phyloP scores from a whole-genome alignment of 2,888 invertebrate genomes.

The Tachina lurida region DNA sequence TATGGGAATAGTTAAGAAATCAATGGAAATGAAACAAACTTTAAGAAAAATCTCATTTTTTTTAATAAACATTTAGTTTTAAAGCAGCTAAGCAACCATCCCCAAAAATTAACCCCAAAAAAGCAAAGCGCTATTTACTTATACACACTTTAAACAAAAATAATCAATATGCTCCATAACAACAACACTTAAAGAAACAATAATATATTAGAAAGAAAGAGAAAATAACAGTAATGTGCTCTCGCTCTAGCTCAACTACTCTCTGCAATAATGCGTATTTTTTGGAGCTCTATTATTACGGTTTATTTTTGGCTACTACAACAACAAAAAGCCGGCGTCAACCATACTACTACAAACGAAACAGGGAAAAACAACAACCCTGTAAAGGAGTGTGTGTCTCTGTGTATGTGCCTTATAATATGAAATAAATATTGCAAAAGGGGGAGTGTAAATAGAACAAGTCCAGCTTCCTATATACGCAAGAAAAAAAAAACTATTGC shows the following conservation, averaged over 20 bases:
- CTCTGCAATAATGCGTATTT: constrained; percentile 48
- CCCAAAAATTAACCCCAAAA: constrained; percentile 30
- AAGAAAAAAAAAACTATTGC: constrained; percentile 19
- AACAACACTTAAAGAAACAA: constrained; percentile 35
- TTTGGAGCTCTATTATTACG: constrained; percentile 8
- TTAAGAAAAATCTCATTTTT: neutral
- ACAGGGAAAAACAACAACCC: neutral
- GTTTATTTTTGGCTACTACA: constrained; percentile 39
- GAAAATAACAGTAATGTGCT: constrained; percentile 24
- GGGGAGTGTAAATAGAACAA: constrained; percentile 18
- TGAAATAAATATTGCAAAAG: neutral
- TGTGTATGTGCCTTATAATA: neutral
- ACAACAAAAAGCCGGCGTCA: constrained; percentile 49
- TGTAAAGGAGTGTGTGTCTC: neutral
- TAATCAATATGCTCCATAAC: constrained; percentile 65
- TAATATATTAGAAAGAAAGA: constrained; percentile 9
- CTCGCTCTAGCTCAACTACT: constrained; percentile 19
- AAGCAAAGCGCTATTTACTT: constrained; percentile 32
- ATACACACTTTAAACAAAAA: constrained; percentile 56
- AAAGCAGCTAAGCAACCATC: constrained; percentile 39
- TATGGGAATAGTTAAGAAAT: neutral
- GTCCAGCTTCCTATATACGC: constrained; percentile 47
- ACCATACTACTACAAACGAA: constrained; percentile 30
- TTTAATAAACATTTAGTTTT: neutral
- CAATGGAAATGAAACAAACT: constrained; percentile 7